phyloP scores from a whole-genome alignment of 2,113 vertebrate genomes.

The Varanus komodoensis region DNA sequence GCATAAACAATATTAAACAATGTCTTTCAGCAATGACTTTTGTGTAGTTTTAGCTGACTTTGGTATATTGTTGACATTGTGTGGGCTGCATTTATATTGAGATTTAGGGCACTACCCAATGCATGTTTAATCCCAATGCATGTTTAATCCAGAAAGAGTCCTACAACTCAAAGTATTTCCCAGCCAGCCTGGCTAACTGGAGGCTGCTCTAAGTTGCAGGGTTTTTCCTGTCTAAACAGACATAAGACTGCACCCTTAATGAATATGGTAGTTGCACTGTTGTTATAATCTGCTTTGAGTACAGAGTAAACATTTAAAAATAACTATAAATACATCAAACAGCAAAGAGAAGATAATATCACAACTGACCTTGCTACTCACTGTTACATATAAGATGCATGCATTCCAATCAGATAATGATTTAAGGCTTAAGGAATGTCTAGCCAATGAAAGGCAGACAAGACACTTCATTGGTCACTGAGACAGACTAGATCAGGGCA shows the following conservation, averaged over 20 bases:
- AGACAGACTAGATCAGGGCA: background rate
- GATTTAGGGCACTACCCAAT: background rate
- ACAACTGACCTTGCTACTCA: background rate
- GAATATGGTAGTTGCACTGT: constrained; percentile 2
- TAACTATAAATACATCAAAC: background rate
- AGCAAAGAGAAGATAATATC: background rate
- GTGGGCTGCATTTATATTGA: background rate
- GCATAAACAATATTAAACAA: background rate
- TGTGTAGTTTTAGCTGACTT: background rate
- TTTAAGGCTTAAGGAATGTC: background rate
- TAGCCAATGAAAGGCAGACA: background rate
- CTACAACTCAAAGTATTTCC: too few relatives aligned
- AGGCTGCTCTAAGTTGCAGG: too few relatives aligned
- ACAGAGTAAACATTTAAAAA: background rate
- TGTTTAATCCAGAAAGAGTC: too few relatives aligned
- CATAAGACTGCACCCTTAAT: background rate
- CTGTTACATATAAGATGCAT: background rate
- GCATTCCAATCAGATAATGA: background rate
- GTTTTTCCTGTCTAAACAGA: too few relatives aligned
- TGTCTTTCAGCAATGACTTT: background rate
- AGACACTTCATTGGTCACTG: background rate
- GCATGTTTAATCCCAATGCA: too few relatives aligned
- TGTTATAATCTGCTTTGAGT: background rate
- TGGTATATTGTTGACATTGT: background rate
- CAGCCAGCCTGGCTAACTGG: too few relatives aligned